A percentile compares a stretch with the other conserved stretches of the same genome.
phyloP scores from a whole-genome alignment of 2,888 invertebrate species.

The Ptilodon capucinus region DNA sequence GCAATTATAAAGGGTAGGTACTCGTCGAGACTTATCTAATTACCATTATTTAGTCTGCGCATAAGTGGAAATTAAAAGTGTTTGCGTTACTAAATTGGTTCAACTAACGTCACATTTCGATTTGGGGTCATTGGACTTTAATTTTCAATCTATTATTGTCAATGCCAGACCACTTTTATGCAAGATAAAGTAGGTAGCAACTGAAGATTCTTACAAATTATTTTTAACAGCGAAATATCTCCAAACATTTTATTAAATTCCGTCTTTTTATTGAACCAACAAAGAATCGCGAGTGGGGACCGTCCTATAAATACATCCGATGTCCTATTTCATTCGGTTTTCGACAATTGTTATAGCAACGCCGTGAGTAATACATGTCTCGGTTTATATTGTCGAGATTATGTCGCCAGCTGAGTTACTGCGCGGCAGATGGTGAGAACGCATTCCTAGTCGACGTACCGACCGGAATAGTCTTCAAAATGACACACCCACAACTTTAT shows the following conservation, averaged over 20 bases:
- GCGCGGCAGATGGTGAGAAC: slow-evolving; percentile 64
- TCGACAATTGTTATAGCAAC: slow-evolving; percentile 1
- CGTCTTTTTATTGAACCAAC: background rate
- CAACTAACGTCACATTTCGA: background rate
- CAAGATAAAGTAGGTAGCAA: background rate
- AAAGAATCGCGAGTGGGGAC: background rate
- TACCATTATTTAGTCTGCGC: slow-evolving; percentile 30
- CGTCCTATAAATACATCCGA: background rate
- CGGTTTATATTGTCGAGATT: background rate
- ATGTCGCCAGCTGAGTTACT: slow-evolving; percentile 55
- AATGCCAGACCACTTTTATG: background rate
- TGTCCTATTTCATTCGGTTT: background rate
- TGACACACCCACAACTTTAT: slow-evolving; percentile 39
- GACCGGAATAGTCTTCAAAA: slow-evolving; percentile 53
- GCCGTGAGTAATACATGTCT: background rate
- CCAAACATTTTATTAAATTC: background rate
- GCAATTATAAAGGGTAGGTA: too few species aligned
- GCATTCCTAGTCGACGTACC: slow-evolving; percentile 53
- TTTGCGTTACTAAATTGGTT: slow-evolving; percentile 21
- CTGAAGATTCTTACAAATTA: too few species aligned
- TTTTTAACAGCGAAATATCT: background rate
- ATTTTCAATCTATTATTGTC: background rate
- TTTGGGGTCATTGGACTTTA: background rate
- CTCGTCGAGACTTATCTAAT: too few species aligned
- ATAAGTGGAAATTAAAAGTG: slow-evolving; percentile 33